These are phyloP conservation scores for Acanthurus tractus DNA, from an alignment of 2,797 vertebrate genomes.

Conservation along the genomic window DNA sequence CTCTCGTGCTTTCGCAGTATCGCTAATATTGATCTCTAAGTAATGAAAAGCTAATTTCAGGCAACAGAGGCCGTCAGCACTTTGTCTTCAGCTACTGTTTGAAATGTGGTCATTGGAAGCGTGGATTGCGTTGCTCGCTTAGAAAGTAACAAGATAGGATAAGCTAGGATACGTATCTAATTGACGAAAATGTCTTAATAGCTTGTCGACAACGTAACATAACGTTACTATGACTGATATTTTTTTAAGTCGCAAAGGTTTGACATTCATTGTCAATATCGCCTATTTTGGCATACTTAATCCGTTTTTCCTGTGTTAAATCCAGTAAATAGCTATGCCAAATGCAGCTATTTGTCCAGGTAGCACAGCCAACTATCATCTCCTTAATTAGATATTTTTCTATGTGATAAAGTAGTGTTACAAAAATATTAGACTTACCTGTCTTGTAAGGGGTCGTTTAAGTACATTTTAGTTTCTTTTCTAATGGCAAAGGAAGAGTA, in stretches of 20 bases:
- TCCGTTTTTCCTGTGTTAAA: neutral
- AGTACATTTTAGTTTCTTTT: neutral
- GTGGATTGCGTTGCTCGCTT: neutral
- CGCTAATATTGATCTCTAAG: slow-evolving; percentile 17
- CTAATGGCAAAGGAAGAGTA: slow-evolving; percentile 79
- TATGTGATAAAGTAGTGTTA: neutral
- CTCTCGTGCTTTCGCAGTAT: slow-evolving; percentile 1
- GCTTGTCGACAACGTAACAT: slow-evolving; percentile 1
- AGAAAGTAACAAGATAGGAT: slow-evolving; percentile 15
- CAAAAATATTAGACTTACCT: neutral
- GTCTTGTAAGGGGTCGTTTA: slow-evolving; percentile 3
- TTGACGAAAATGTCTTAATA: neutral
- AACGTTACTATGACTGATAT: slow-evolving; percentile 13
- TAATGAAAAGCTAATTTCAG: neutral
- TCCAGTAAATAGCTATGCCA: neutral
- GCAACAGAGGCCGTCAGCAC: neutral
- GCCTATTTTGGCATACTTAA: neutral
- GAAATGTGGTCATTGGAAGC: neutral
- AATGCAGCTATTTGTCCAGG: neutral
- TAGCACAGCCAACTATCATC: neutral
- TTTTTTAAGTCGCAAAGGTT: neutral
- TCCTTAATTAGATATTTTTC: neutral
- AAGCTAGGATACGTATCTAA: slow-evolving; percentile 5
- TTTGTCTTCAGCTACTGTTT: neutral
- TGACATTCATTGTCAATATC: slow-evolving; percentile 1